phyloP scores from a whole-genome alignment of 2,113 vertebrate genomes.

The Paracanthobrama guichenoti region DNA sequence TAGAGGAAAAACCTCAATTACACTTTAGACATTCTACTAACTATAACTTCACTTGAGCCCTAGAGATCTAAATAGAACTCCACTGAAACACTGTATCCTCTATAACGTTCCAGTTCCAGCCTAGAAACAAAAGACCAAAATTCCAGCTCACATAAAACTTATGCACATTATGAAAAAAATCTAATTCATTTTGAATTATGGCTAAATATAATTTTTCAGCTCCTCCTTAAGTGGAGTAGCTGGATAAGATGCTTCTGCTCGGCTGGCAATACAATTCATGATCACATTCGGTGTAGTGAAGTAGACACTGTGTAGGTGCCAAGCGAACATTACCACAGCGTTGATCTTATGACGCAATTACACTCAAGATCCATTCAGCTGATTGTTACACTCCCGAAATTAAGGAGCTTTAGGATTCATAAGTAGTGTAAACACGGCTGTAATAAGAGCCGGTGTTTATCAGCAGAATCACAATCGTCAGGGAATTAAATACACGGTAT shows the following conservation, averaged over 20 bases:
- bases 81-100: not conserved
- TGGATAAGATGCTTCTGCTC: slow-evolving; percentile 15
- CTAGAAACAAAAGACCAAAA: slow-evolving; percentile 16
- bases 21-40: too few relatives aligned
- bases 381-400: slow-evolving; percentile 45
- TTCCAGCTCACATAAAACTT: not conserved
- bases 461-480: slow-evolving; percentile 2
- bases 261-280: slow-evolving; percentile 8
- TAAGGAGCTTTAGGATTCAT: slow-evolving; percentile 25
- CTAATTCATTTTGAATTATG: slow-evolving; percentile 34
- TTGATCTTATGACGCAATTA: slow-evolving; percentile 46
- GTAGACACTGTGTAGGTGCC: not conserved
- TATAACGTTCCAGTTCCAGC: not conserved
- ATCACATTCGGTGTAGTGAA: slow-evolving; percentile 14
- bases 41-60: too few relatives aligned
- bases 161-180: not conserved
- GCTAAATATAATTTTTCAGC: slow-evolving; percentile 39
- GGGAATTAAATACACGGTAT: slow-evolving; percentile 1
- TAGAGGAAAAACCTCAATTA: too few relatives aligned
- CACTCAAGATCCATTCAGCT: slow-evolving; percentile 31
- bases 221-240: slow-evolving; percentile 35
- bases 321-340: slow-evolving; percentile 24
- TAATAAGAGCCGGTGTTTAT: slow-evolving; percentile 21
- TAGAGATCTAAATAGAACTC: too few relatives aligned
- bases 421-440: slow-evolving; percentile 30